Evolutionary conservation across 2,113 vertebrate species (phyloP).

Genomic region (Paralichthys olivaceus): DNA sequence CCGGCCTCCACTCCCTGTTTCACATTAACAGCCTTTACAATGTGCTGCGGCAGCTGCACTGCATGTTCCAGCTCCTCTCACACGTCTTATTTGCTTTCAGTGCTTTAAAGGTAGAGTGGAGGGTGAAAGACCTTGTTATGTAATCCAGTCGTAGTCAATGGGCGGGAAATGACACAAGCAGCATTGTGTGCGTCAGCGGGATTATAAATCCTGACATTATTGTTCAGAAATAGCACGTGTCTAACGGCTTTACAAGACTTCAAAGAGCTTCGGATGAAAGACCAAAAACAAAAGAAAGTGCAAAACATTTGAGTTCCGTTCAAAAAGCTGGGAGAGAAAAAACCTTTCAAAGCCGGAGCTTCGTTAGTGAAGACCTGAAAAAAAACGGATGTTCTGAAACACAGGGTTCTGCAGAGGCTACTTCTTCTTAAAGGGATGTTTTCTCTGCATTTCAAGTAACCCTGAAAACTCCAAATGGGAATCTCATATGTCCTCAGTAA

Average conservation of each 20-base stretch:
- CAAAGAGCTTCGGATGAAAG: neutral
- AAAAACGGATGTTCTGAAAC: neutral
- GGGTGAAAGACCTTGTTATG: constrained; percentile 47
- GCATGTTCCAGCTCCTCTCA: constrained; percentile 39
- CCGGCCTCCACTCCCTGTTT: constrained; percentile 51
- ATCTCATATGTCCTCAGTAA: constrained; percentile 28
- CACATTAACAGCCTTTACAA: constrained; percentile 46
- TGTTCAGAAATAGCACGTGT: constrained; percentile 11
- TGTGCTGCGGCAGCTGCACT: constrained; percentile 3
- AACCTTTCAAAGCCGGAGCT: neutral
- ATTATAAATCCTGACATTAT: constrained; percentile 18
- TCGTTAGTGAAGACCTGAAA: neutral
- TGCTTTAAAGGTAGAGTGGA: constrained; percentile 17
- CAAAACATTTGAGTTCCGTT: neutral
- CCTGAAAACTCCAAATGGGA: constrained; percentile 29
- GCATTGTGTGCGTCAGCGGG: constrained; percentile 12
- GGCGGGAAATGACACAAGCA: constrained; percentile 24
- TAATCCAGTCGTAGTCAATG: constrained; percentile 29
- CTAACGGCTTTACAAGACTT: neutral
- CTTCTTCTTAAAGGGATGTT: constrained; percentile 18
- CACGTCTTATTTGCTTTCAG: constrained; percentile 25
- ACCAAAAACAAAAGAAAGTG: neutral
- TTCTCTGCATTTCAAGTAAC: constrained; percentile 2
- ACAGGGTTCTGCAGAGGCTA: neutral
- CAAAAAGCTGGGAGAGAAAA: constrained; percentile 8